Evolutionary conservation across 2,113 vertebrate species (phyloP).

Genomic region (Paradisaea rubra): DNA sequence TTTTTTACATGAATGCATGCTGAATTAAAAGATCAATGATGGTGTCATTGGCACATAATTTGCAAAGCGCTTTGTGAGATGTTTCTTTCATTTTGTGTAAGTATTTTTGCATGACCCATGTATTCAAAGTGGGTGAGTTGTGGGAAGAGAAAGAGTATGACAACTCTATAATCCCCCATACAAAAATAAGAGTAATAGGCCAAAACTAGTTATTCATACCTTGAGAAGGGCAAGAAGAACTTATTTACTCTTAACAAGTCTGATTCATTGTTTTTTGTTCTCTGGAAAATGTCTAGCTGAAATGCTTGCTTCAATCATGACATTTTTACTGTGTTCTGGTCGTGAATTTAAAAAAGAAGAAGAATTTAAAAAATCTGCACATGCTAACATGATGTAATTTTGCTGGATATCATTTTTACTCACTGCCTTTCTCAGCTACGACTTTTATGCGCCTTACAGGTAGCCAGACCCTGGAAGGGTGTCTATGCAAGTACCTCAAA

Average conservation of each 20-base stretch:
- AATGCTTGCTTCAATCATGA: neutral
- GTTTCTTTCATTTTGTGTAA: neutral
- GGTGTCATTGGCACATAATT: neutral
- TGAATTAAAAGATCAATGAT: neutral
- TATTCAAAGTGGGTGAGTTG: neutral
- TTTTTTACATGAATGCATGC: neutral
- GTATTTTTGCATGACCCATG: neutral
- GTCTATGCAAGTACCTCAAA: neutral
- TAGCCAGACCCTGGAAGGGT: neutral
- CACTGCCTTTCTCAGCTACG: neutral
- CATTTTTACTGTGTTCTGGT: neutral
- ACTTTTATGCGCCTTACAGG: neutral
- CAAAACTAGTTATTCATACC: conserved; percentile 6
- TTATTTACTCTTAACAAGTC: neutral
- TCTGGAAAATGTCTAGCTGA: neutral
- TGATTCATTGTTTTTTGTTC: neutral
- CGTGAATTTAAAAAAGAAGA: neutral
- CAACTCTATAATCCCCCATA: neutral
- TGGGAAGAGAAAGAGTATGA: neutral
- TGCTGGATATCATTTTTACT: neutral
- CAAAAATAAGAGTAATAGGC: neutral
- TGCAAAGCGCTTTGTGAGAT: neutral
- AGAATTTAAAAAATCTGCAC: neutral
- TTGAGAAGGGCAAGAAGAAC: neutral
- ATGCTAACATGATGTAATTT: neutral